phyloP scores from a whole-genome alignment of 2,888 invertebrate species.

The Sesamia inferens region DNA sequence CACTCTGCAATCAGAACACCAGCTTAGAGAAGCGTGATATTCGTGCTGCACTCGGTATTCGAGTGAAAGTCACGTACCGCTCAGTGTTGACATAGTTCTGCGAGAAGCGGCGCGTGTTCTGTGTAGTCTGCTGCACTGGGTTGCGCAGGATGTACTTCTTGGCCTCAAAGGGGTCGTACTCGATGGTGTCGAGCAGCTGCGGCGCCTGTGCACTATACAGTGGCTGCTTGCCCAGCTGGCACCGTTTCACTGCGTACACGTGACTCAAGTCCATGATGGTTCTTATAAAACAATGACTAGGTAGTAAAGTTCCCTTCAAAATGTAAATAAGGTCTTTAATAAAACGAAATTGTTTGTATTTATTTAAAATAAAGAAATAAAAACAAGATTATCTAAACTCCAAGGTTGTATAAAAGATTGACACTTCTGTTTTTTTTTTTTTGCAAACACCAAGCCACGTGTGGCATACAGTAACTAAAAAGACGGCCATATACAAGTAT shows the following conservation, averaged over 20 bases:
- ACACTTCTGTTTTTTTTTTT: neutral
- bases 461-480: neutral
- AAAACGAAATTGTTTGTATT: neutral
- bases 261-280: constrained; percentile 75
- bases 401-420: neutral
- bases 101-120: constrained; percentile 81
- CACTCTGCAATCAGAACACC: constrained; percentile 79
- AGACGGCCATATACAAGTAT: neutral
- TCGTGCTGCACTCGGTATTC: neutral
- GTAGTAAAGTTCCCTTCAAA: constrained; percentile 6
- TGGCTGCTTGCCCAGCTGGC: constrained; percentile 85
- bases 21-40: neutral
- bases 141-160: constrained; percentile 86
- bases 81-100: constrained; percentile 89
- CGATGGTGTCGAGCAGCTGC: constrained; percentile 77
- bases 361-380: neutral
- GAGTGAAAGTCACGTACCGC: constrained; percentile 65
- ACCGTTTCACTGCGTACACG: constrained; percentile 83
- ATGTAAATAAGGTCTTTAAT: neutral
- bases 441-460: neutral
- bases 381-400: neutral
- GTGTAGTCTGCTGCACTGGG: constrained; percentile 86
- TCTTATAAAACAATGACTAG: neutral
- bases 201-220: constrained; percentile 80
- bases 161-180: constrained; percentile 69